A percentile compares a stretch with the other conserved stretches of the same genome.
Evolutionary conservation across 2,888 invertebrate genomes (phyloP).

Genomic region (Alloplasta piceator): DNA sequence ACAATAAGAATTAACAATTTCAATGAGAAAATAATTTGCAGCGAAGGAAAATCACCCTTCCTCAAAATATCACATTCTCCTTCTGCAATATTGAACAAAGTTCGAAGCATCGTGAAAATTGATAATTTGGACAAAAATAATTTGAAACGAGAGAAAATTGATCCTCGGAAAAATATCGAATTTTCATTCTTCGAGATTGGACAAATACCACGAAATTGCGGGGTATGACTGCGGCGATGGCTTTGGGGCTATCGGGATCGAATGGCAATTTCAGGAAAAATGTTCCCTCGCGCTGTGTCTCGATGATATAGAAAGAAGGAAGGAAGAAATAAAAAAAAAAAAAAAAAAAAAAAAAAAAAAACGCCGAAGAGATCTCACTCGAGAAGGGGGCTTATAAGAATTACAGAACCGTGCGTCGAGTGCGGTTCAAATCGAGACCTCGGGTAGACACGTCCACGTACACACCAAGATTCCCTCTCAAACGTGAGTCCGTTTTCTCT

Average conservation of each 20-base stretch:
- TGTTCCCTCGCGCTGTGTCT: constrained; percentile 8
- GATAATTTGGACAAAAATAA: too few relatives aligned
- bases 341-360: constrained; percentile 10
- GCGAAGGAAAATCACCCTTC: not conserved
- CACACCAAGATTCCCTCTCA: not conserved
- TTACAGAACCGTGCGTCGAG: constrained; percentile 43
- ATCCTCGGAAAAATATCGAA: not conserved
- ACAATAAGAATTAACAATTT: not conserved
- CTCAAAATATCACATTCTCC: too few relatives aligned
- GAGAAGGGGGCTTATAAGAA: constrained; percentile 45
- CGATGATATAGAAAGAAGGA: constrained; percentile 23
- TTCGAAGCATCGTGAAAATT: too few relatives aligned
- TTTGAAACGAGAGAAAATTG: not conserved
- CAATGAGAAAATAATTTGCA: not conserved
- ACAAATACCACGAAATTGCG: not conserved
- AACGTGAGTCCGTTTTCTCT: constrained; percentile 22
- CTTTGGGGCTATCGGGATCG: not conserved
- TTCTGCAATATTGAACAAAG: too few relatives aligned
- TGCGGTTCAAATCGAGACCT: constrained; percentile 23
- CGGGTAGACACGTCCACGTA: constrained; percentile 4
- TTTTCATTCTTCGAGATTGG: not conserved
- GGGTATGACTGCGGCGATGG: not conserved
- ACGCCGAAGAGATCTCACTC: constrained; percentile 32
- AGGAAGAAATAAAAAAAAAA: constrained; percentile 1
- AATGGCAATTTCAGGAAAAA: constrained; percentile 26